Evolutionary conservation across 1,140 invertebrate species (phyloP), one percentile per base, ranked within the genome.

Genomic region (Melipona quadrifasciata): DNA sequence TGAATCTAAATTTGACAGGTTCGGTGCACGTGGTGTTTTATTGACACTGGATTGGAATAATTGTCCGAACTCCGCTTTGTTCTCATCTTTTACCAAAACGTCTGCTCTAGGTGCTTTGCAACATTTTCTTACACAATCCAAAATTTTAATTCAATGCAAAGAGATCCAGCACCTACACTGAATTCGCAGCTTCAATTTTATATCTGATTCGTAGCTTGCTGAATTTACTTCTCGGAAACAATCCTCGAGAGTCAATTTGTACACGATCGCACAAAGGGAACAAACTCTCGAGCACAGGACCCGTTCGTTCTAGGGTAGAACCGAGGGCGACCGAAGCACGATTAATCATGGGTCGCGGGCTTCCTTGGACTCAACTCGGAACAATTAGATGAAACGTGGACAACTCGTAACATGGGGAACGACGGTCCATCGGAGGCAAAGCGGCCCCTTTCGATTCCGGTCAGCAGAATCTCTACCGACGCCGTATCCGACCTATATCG

Each of bases 381-480:
- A 53, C 70, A 68, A 84, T 85, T 61, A 74, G 57, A 84, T 81
- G 39, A 47, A 47, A 47, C 39, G 39, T 47, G 39, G 39, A 47
- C 39, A 47, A 47, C 39, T 55, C 68, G 17, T 68, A 67, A 51
- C 39, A 65, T 39, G 27, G 64, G 21, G 61, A 65, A 61, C 65
- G 51, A 39, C 64, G 55, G 34, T 21, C 31, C 31, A 47, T 67
- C 51, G n/a, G 78, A 65, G 73, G 27, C 16, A 58, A 47, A 86
- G 55, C 75, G 67, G 53, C 71, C 84, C 86, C 76, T 87, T 87
- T 68, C 71, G 67, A 72, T 74, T 85, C 61, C 55, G 73, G 74
- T 85, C 86, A 75, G 68, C 86, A 67, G 82, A 88, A 88, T 78
- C 87, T 85, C 77, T 47, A n/a, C 34, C 57, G 64, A 53, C 72